Evolutionary conservation across 2,113 vertebrate genomes (phyloP).

Genomic region (Rhizomys pruinosus): DNA sequence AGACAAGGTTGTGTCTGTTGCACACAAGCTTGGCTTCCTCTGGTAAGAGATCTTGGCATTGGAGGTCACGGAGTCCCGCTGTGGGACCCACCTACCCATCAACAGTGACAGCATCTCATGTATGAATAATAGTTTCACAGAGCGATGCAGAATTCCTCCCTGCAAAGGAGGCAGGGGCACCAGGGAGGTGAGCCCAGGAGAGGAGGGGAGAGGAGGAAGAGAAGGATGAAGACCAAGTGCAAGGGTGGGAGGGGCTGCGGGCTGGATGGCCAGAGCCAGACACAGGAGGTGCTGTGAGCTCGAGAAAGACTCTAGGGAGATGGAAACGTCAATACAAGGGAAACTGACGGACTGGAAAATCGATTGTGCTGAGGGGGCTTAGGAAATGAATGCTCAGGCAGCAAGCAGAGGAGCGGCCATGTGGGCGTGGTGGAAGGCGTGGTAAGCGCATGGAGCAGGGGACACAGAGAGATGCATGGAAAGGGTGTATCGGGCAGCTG

Average conservation of each 20-base stretch:
- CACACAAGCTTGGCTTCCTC: conserved; percentile 61
- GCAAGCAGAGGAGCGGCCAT: background rate
- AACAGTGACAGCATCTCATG: conserved; percentile 74
- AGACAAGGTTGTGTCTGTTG: conserved; percentile 61
- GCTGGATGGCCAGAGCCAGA: background rate
- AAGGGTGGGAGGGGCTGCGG: background rate
- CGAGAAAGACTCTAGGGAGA: background rate
- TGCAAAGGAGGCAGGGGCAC: background rate
- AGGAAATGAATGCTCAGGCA: background rate
- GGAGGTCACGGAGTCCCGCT: conserved; percentile 57
- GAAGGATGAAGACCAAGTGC: background rate
- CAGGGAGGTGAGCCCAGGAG: background rate
- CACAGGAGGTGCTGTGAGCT: background rate
- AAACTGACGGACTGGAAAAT: background rate
- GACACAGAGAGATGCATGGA: background rate
- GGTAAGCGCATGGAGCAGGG: fast-evolving
- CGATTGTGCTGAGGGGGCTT: background rate
- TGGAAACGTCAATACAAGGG: background rate
- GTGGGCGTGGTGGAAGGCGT: too few relatives aligned
- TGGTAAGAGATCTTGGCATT: conserved; percentile 78
- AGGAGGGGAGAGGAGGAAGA: background rate
- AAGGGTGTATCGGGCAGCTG: background rate
- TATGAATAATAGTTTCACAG: conserved; percentile 20
- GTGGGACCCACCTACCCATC: conserved; percentile 61
- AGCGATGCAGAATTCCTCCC: conserved; percentile 51